A percentile compares a stretch with the other conserved stretches of the same genome.
Evolutionary conservation across 1,140 invertebrate species (phyloP).

Genomic region (Trichoplusia ni): DNA sequence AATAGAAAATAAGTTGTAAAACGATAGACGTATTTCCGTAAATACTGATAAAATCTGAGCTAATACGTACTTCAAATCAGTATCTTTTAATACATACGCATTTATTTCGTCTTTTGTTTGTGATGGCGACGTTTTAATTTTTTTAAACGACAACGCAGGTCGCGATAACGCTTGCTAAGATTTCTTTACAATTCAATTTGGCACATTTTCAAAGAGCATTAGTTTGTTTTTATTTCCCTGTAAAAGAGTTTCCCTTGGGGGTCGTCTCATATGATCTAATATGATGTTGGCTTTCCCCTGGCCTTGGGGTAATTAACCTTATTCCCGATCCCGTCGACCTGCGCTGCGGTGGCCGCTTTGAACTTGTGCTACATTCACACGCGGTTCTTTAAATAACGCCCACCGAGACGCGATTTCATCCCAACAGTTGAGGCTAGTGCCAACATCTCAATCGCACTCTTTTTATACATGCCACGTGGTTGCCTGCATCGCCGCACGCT

Average conservation of each 20-base stretch:
- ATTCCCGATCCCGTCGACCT: slow-evolving; percentile 53
- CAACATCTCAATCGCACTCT: slow-evolving; percentile 58
- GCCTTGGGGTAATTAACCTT: slow-evolving; percentile 74
- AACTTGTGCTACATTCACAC: slow-evolving; percentile 73
- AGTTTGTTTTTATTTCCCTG: slow-evolving; percentile 41
- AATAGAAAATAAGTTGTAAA: no score
- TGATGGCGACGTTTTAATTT: not conserved
- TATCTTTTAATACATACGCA: no score
- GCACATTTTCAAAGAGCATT: slow-evolving; percentile 39
- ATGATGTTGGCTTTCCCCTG: slow-evolving; percentile 45
- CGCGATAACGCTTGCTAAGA: not conserved
- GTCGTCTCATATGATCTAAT: slow-evolving; percentile 13
- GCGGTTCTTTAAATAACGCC: slow-evolving; percentile 62
- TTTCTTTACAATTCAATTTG: slow-evolving; percentile 33
- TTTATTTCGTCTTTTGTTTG: no score
- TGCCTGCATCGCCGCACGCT: slow-evolving; percentile 13
- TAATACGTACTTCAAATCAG: no score
- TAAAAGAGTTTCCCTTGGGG: slow-evolving; percentile 28
- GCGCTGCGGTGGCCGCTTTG: slow-evolving; percentile 54
- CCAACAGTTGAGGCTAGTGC: slow-evolving; percentile 49
- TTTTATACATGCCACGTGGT: slow-evolving; percentile 61
- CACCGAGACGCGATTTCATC: slow-evolving; percentile 47
- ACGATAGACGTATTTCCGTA: no score
- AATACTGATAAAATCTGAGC: no score
- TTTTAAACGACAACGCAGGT: not conserved